Base-by-base conservation (phyloP, 2,888 invertebrate species). In the Trypoxylon attenuatum region DNA sequence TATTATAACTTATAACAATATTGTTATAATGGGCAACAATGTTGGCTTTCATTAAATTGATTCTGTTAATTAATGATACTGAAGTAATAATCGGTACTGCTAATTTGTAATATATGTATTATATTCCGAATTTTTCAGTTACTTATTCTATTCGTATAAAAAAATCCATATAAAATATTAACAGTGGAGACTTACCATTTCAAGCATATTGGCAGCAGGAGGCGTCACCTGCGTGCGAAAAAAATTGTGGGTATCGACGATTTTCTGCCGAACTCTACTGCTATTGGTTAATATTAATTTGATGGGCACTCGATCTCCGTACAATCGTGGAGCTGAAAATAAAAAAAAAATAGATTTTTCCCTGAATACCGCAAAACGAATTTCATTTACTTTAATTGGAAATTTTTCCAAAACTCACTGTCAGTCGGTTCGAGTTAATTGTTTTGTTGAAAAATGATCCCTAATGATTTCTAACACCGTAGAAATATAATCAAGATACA, bases 141-240 rank as follows among this genome's bases (percentile, higher is more conserved):
- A n/a, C n/a, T n/a, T n/a, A n/a, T n/a, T n/a, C n/a, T n/a, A n/a
- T n/a, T n/a, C n/a, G n/a, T n/a, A n/a, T n/a, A n/a, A n/a, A n/a
- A n/a, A n/a, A n/a, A n/a, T n/a, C n/a, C n/a, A n/a, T n/a, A n/a
- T n/a, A n/a, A n/a, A n/a, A n/a, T n/a, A n/a, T n/a, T n/a, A n/a
- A n/a, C n/a, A n/a, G n/a, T n/a, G n/a, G n/a, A n/a, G 67, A 78
- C 88, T 88, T 87, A 94, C 94, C 94, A 95, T 93, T 76, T 90
- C 87, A 19, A 94, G 88, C 94, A 95, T 95, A 85, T 95, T 94
- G n/a, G 93, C 89, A 13, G 94, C 93, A 27, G 90, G 88, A 0
- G 95, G 95, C 60, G 89, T 88, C 23, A 94, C 94, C 86, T 90
- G 91, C 1, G 92, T 90, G 51, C 95, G 90, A 83, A 94, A 94